These are phyloP conservation scores for Gadopsis bispinosus DNA, from an alignment of 2,797 vertebrate species.

Conservation along the genomic window DNA sequence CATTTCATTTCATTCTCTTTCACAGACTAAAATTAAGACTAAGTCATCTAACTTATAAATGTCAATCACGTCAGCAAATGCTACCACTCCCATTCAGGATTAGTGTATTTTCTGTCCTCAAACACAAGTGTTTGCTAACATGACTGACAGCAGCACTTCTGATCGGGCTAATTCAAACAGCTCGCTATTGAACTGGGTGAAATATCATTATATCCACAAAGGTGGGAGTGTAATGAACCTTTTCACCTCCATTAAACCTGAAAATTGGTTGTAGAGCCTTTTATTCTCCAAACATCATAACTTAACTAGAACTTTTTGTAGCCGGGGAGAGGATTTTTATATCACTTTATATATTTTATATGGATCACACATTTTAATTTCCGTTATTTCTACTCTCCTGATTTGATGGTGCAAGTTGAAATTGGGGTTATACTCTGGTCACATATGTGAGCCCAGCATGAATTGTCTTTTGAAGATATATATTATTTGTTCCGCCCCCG, in stretches of 20 bases:
- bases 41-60: slow-evolving; percentile 19
- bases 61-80: slow-evolving; percentile 31
- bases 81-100: slow-evolving; percentile 15
- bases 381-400: slow-evolving; percentile 60
- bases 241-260: slow-evolving; percentile 77
- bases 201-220: slow-evolving; percentile 66
- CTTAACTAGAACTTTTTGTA: slow-evolving; percentile 62
- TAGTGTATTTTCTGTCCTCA: slow-evolving; percentile 7
- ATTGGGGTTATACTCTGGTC: slow-evolving; percentile 75
- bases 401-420: slow-evolving; percentile 66
- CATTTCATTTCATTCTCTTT: slow-evolving; percentile 8
- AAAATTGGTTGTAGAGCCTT: slow-evolving; percentile 73
- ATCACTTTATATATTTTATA: slow-evolving; percentile 61
- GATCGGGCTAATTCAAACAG: slow-evolving; percentile 50
- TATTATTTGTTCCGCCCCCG: slow-evolving; percentile 54
- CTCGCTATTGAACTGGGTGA: slow-evolving; percentile 50
- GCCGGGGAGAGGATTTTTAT: slow-evolving; percentile 60
- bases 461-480: slow-evolving; percentile 72
- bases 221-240: slow-evolving; percentile 68
- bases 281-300: slow-evolving; percentile 71
- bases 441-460: slow-evolving; percentile 65
- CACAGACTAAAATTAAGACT: slow-evolving; percentile 2
- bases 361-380: slow-evolving; percentile 71
- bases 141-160: slow-evolving; percentile 53
- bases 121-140: slow-evolving; percentile 50